phyloP scores from a whole-genome alignment of 2,888 invertebrate genomes.

The Drosophila emarginata region DNA sequence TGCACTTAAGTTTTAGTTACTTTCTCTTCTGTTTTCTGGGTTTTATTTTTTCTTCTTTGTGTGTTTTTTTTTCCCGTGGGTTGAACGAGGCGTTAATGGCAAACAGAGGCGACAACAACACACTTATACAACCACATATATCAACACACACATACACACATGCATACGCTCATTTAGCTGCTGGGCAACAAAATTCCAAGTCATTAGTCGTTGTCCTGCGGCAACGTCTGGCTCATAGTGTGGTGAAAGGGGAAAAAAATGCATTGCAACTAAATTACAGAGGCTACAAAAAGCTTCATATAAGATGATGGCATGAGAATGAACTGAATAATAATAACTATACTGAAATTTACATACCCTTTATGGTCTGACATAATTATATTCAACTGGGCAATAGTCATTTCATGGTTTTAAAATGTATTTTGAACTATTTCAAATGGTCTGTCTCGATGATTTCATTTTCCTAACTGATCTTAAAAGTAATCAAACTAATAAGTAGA shows the following conservation, averaged over 20 bases:
- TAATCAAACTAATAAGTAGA: too few relatives aligned
- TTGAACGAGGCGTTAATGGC: slow-evolving; percentile 65
- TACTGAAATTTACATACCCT: neutral
- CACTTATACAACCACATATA: slow-evolving; percentile 17
- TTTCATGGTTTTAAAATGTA: too few relatives aligned
- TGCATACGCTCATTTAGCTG: slow-evolving; percentile 67
- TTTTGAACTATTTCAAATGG: too few relatives aligned
- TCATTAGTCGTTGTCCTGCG: slow-evolving; percentile 69
- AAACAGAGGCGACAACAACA: slow-evolving; percentile 68
- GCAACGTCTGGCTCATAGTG: slow-evolving; percentile 23
- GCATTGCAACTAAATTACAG: slow-evolving; percentile 53
- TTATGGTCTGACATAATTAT: neutral
- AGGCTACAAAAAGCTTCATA: slow-evolving; percentile 38
- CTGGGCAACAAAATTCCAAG: slow-evolving; percentile 70
- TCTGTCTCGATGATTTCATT: too few relatives aligned
- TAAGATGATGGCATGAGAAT: slow-evolving; percentile 31
- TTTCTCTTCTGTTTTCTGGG: slow-evolving; percentile 37
- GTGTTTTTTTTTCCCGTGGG: slow-evolving; percentile 45
- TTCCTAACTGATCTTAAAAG: too few relatives aligned
- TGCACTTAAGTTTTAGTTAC: slow-evolving; percentile 65
- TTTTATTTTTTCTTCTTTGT: neutral
- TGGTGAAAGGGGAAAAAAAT: slow-evolving; percentile 20
- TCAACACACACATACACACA: slow-evolving; percentile 14
- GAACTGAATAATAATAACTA: neutral
- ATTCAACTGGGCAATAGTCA: too few relatives aligned